phyloP scores from a whole-genome alignment of 1,140 invertebrate genomes.

The Lepidurus arcticus region DNA sequence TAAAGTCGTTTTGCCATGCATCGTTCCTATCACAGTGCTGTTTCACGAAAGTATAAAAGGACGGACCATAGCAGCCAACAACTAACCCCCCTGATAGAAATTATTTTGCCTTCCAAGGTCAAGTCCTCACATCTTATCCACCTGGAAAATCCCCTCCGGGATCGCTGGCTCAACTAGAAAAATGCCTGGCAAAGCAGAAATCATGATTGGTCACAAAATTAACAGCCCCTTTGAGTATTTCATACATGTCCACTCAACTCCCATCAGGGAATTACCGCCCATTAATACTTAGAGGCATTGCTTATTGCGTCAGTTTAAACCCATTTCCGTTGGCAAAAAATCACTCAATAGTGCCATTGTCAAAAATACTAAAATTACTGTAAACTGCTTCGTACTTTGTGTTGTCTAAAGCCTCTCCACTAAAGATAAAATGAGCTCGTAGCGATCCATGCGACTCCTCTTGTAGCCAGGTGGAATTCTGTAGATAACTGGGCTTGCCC shows the following conservation, averaged over 20 bases:
- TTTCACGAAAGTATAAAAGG: no score
- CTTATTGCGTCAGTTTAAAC: no score
- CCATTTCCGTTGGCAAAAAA: neutral
- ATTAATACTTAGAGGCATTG: no score
- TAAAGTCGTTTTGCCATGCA: neutral
- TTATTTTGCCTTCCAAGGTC: neutral
- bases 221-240: neutral
- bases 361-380: neutral
- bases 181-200: neutral
- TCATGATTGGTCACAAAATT: slow-evolving; percentile 2
- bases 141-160: neutral
- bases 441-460: neutral
- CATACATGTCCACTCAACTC: no score
- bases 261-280: no score
- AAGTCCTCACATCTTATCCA: neutral
- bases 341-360: neutral
- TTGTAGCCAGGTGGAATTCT: neutral
- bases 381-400: neutral
- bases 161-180: neutral
- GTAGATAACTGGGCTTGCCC: neutral
- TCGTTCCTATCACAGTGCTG: neutral
- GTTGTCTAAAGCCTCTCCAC: neutral
- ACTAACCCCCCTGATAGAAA: neutral
- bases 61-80: no score
- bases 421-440: neutral